Evolutionary conservation across 2,888 invertebrate genomes (phyloP), one percentile per base, ranked within the genome.

Genomic region (Mylabris sibirica): DNA sequence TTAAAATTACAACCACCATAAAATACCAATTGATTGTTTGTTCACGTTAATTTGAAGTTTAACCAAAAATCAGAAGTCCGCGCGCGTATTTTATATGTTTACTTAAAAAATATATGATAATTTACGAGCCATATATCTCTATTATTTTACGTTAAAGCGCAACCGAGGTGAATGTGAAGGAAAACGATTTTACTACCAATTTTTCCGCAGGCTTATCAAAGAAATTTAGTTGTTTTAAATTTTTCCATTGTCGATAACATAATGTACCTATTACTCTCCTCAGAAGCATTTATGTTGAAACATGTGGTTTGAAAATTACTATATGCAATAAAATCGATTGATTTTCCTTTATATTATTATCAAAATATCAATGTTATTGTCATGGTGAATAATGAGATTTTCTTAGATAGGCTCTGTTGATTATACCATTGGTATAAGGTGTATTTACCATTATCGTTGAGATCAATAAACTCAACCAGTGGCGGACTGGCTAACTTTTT

Each of bases 81-180:
- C n/a, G n/a, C n/a, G n/a, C 77, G 76, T n/a, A 44, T 77, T 79
- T 80, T 78, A 79, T 80, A 79, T 80, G 79, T 80, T 79, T 79
- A 78, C 79, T 77, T 68, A 71, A 71, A 71, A 69, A 73, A 71
- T 71, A 71, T 71, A 60, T 67, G 30, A 65, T 69, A 71, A 71
- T 73, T 73, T 73, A 73, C 67, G 72, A 69, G 66, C 70, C 66
- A 67, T 68, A 65, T 30, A 30, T 30, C 30, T 30, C 35, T 68
- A 68, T 68, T 68, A 68, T 63, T 66, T 66, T 53, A 69, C 63
- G 69, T 20, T 44, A 17, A 49, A 49, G n/a, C 57, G 63, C 63
- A 66, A 44, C 38, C 1, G 14, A 65, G 62, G 69, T 66, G 69
- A 20, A 63, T 69, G 30, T 1, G 5, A 8, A 8, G 30, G 30